Conservation (phyloP, 2,888 invertebrate genomes). For the Pycnomerus fuliginosus region DNA sequence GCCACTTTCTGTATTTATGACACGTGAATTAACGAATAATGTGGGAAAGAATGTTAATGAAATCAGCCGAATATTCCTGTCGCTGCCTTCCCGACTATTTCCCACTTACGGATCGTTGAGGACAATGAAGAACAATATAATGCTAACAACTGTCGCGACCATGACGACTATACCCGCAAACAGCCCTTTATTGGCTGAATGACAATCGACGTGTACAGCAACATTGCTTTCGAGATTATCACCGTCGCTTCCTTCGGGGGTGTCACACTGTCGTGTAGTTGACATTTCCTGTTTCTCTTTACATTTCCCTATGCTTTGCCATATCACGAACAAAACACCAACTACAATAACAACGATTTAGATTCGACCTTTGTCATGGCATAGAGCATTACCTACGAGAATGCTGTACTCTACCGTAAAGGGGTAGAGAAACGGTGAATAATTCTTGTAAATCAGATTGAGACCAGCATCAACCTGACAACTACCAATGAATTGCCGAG, state of each 20-base stretch:
- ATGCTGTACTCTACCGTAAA: constrained; percentile 81
- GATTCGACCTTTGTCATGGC: neutral
- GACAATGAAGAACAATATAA: constrained; percentile 63
- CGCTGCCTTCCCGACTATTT: too few species aligned
- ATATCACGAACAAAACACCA: constrained; percentile 71
- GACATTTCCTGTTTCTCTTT: constrained; percentile 47
- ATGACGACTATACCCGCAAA: constrained; percentile 64
- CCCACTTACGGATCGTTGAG: constrained; percentile 56
- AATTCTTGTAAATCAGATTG: constrained; percentile 57
- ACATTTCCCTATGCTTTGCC: constrained; percentile 70
- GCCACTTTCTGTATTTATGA: too few species aligned
- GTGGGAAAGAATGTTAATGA: too few species aligned
- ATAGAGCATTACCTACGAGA: constrained; percentile 61
- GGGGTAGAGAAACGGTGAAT: constrained; percentile 76
- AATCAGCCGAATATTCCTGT: too few species aligned
- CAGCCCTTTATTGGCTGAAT: constrained; percentile 74
- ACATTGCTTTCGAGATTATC: constrained; percentile 43
- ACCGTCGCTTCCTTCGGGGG: constrained; percentile 27
- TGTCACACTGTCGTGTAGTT: constrained; percentile 36
- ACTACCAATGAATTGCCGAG: constrained; percentile 38
- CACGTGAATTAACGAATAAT: too few species aligned
- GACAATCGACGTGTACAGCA: constrained; percentile 65
- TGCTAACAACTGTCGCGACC: constrained; percentile 58
- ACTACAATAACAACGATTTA: constrained; percentile 50
- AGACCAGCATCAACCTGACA: constrained; percentile 56